These are phyloP conservation scores for Drosophila antonietae DNA, from an alignment of 2,888 invertebrate genomes.

Conservation along the genomic window DNA sequence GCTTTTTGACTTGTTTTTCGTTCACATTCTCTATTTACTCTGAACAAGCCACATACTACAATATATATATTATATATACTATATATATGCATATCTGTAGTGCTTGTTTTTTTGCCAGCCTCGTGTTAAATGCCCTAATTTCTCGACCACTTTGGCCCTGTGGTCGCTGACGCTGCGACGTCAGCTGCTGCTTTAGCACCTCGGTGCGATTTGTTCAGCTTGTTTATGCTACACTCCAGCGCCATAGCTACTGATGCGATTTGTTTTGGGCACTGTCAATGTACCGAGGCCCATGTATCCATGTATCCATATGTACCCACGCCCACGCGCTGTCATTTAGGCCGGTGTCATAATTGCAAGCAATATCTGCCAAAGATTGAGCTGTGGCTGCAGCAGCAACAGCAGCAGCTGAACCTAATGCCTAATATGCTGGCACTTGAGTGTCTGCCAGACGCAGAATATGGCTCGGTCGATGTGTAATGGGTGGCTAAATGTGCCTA, in stretches of 20 bases:
- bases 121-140: constrained; percentile 80
- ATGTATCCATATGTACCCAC: constrained; percentile 1
- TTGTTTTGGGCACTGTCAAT: background rate
- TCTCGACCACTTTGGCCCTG: constrained; percentile 31
- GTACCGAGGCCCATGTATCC: background rate
- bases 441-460: constrained; percentile 32
- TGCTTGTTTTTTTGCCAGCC: constrained; percentile 32
- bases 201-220: constrained; percentile 51
- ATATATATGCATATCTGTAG: constrained; percentile 2
- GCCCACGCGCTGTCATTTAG: constrained; percentile 8
- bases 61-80: background rate
- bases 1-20: background rate
- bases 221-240: constrained; percentile 32
- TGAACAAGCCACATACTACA: background rate
- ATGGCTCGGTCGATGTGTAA: background rate
- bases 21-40: background rate
- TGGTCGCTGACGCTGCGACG: constrained; percentile 8
- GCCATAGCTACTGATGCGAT: constrained; percentile 3
- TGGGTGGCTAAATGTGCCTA: constrained; percentile 26
- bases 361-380: constrained; percentile 2
- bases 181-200: constrained; percentile 58
- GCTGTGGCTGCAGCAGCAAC: background rate
- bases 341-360: constrained; percentile 33
- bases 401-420: constrained; percentile 23
- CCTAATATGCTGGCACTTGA: constrained; percentile 44